A percentile compares a stretch with the other conserved stretches of the same genome.
phyloP scores from a whole-genome alignment of 2,113 vertebrate species.

The Microtus ochrogaster region DNA sequence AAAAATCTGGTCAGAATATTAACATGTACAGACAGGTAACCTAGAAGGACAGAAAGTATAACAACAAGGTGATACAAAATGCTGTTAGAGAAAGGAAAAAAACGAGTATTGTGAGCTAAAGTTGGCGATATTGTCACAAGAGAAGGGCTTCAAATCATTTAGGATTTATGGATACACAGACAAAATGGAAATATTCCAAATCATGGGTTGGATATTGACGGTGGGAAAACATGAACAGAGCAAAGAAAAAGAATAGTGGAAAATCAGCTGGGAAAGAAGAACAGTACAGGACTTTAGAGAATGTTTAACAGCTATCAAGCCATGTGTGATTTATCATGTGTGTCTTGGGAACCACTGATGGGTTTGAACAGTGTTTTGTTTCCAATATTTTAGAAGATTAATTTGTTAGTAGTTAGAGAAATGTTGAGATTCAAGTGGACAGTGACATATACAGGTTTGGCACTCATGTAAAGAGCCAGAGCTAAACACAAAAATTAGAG shows the following conservation, averaged over 20 bases:
- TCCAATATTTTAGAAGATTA: neutral
- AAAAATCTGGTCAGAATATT: neutral
- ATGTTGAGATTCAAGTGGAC: neutral
- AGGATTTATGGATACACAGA: neutral
- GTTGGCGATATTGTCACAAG: neutral
- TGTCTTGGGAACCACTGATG: neutral
- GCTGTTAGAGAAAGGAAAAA: neutral
- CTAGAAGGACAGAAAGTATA: neutral
- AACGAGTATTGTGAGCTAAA: neutral
- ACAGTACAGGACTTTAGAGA: neutral
- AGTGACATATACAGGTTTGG: neutral
- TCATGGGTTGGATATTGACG: neutral
- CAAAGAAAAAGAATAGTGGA: neutral
- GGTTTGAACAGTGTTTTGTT: neutral
- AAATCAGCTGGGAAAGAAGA: neutral
- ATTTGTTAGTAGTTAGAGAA: neutral
- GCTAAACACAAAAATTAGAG: neutral
- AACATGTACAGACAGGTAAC: neutral
- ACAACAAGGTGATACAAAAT: neutral
- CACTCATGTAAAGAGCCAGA: constrained; percentile 16
- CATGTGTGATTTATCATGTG: neutral
- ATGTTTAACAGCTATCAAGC: neutral
- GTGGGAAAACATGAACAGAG: neutral
- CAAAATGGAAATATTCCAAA: constrained; percentile 21
- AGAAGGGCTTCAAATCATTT: neutral